Base-by-base conservation (phyloP, 2,888 invertebrate genomes). In the Rhagonycha fulva region DNA sequence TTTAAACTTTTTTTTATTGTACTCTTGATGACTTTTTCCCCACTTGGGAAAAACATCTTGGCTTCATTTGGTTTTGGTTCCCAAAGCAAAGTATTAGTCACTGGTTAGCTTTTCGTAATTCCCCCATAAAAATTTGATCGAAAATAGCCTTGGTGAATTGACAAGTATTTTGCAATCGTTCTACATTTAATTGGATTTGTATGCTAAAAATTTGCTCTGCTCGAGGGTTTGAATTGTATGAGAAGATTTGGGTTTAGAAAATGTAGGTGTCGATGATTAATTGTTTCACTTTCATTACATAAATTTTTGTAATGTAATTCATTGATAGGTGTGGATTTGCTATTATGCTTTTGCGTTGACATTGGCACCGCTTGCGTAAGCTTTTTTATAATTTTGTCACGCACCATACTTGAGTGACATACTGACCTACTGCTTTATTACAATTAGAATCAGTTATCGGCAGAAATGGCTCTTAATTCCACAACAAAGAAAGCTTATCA, bases 291-390 rank as follows among this genome's bases (percentile, higher is more conserved):
- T 47, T 47, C n/a, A n/a, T 47, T 47, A 47, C 47, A 47, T 47
- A 47, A 47, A 47, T 47, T 47, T 47, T 47, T 47, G n/a, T 26
- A 66, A 66, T 62, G 23, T 62, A 62, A 62, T 66, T 23, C 63
- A 66, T 66, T 66, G 23, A 66, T 66, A 12, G 63, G 23, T 66
- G 23, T 66, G 26, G 24, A 26, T 26, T 23, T 14, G 63, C 26
- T 66, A 24, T 66, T 66, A 24, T 66, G 63, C 11, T 24, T 66
- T 66, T 66, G 26, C 23, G 63, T 24, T 66, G 76, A 71, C 76
- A 76, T 76, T 76, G 76, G 70, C 76, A 76, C 68, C 71, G 70
- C 76, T 76, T 76, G 28, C 74, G 68, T 71, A 74, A 66, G 70
- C 72, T 28, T 72, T 76, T 76, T 70, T 76, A 70, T 66, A 66